Evolutionary conservation across 2,888 invertebrate genomes (phyloP), one percentile per base, ranked within the genome.

Genomic region (Neelides folsomi): DNA sequence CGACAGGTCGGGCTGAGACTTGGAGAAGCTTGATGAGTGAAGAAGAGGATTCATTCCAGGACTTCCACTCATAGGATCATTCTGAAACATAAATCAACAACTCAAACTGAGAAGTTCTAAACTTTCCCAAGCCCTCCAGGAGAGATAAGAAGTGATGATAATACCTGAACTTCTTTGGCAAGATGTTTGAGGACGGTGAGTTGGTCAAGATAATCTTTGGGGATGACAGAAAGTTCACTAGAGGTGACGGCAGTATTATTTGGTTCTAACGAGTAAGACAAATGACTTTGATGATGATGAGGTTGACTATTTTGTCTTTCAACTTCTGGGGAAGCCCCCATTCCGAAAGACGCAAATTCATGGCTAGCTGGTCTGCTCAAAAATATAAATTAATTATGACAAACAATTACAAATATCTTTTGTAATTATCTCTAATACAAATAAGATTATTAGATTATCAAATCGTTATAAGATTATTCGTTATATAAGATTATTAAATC

Each of bases 1-100:
- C 0, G 82, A 82, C 59, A 88, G 73, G 72, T 89, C 87, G 0
- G 88, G 88, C 68, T 88, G 87, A 1, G 87, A 87, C 65, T 85
- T 77, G 5, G 86, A 85, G 54, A 83, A 67, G 53, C 76, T 80
- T 3, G 62, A 51, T 19, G 62, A 62, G 35, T 60, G 60, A 19
- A 62, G 49, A 12, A 64, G 45, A 27, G 27, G 27, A 52, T 56
- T 57, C n/a, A 52, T 50, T 47, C 52, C 51, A 41, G 54, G 42
- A 10, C 58, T 52, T 34, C 56, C 58, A 47, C 57, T 55, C 18
- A 57, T 56, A 16, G 64, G 60, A 50, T 64, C 64, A 57, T 64
- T 60, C 61, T 62, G 27, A 3, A 27, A 27, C 27, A 27, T 27
- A 27, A 27, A 27, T 27, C 27, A 27, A 27, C n/a, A n/a, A n/a